Conservation (phyloP, 2,888 invertebrate genomes). For the Orthonevra nobilis region DNA sequence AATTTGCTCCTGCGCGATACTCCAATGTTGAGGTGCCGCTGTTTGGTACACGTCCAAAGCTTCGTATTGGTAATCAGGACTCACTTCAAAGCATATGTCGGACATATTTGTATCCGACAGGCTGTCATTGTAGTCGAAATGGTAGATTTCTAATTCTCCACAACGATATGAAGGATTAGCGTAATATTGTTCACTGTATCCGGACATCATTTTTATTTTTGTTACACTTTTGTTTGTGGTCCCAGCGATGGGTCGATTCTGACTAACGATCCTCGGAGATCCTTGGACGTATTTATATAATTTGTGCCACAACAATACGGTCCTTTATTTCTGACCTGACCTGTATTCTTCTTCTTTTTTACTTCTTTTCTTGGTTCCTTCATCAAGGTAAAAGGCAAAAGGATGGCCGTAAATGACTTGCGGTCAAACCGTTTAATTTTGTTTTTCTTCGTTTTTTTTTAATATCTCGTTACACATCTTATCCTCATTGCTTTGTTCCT, state of each 20-base stretch:
- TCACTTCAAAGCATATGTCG: slow-evolving; percentile 65
- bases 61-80: slow-evolving; percentile 40
- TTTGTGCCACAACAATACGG: slow-evolving; percentile 11
- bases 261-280: slow-evolving; percentile 40
- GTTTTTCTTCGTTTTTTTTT: slow-evolving; percentile 11
- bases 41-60: slow-evolving; percentile 17
- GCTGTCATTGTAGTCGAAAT: slow-evolving; percentile 67
- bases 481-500: slow-evolving; percentile 27
- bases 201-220: slow-evolving; percentile 51
- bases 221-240: slow-evolving; percentile 17
- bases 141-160: slow-evolving; percentile 55
- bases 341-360: slow-evolving; percentile 20
- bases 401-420: slow-evolving; percentile 62
- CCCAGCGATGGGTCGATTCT: slow-evolving; percentile 37
- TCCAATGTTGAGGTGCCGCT: slow-evolving; percentile 6
- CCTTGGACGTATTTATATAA: slow-evolving; percentile 59
- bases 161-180: slow-evolving; percentile 42
- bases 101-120: slow-evolving; percentile 68
- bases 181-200: slow-evolving; percentile 60
- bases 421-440: slow-evolving; percentile 68
- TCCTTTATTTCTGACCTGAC: slow-evolving; percentile 55
- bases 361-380: slow-evolving; percentile 1
- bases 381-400: slow-evolving; percentile 54
- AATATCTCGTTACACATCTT: slow-evolving; percentile 12
- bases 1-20: slow-evolving; percentile 13